phyloP scores from a whole-genome alignment of 2,888 invertebrate species.

The Ormia ochracea region DNA sequence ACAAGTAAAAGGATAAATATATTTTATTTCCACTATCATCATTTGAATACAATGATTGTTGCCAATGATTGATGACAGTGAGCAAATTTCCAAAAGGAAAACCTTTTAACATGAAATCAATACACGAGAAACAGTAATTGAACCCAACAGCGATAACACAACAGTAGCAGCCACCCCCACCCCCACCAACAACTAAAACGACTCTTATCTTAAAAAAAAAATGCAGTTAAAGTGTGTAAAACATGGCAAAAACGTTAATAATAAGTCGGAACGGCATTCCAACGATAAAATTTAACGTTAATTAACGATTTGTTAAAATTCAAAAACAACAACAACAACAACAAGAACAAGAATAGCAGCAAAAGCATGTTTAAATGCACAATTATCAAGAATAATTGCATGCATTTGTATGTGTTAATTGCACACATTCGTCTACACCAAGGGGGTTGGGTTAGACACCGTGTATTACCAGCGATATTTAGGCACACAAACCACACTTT shows the following conservation, averaged over 20 bases:
- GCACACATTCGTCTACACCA: neutral
- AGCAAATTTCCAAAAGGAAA: conserved; percentile 2
- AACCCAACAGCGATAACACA: neutral
- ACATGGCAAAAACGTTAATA: conserved; percentile 12
- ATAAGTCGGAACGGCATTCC: neutral
- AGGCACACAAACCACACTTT: neutral
- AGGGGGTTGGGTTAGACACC: neutral
- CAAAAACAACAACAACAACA: no score
- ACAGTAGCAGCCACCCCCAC: neutral
- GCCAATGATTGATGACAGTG: conserved; percentile 70
- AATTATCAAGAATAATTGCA: conserved; percentile 32
- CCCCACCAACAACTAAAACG: neutral
- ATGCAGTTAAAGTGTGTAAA: conserved; percentile 37
- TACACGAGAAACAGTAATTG: conserved; percentile 31
- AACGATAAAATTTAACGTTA: conserved; percentile 48
- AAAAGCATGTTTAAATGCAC: conserved; percentile 47
- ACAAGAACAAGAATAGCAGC: no score
- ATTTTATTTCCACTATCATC: conserved; percentile 29
- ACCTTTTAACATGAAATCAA: conserved; percentile 50
- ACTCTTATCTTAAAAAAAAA: conserved; percentile 30
- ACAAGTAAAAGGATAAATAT: neutral
- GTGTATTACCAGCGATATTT: neutral
- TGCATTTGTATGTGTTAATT: neutral
- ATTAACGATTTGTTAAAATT: conserved; percentile 56
- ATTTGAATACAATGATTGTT: conserved; percentile 59